phyloP scores from a whole-genome alignment of 1,140 invertebrate genomes.

The Drosophila rhopaloa region DNA sequence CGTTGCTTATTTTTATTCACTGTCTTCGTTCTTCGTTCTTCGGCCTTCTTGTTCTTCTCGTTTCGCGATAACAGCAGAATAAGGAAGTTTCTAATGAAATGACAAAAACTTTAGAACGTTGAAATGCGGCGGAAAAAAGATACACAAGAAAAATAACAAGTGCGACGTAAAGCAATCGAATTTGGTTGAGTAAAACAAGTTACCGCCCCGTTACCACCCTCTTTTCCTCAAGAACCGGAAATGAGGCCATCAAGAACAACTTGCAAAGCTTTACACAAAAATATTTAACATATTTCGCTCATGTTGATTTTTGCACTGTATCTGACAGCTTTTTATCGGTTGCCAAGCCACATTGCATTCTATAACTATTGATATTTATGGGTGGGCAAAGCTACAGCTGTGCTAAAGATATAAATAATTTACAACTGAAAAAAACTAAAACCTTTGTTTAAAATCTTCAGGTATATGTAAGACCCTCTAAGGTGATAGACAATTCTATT shows the following conservation, averaged over 20 bases:
- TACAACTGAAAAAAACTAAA: neutral
- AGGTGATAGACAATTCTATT: no score
- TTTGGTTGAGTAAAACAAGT: slow-evolving; percentile 4
- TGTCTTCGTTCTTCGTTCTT: slow-evolving; percentile 6
- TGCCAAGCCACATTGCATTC: slow-evolving; percentile 14
- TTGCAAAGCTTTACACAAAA: slow-evolving; percentile 15
- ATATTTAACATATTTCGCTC: slow-evolving; percentile 39
- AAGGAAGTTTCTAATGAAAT: slow-evolving; percentile 63
- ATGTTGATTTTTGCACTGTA: slow-evolving; percentile 26
- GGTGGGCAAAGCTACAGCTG: neutral
- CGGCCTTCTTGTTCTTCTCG: slow-evolving; percentile 16
- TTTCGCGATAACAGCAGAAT: slow-evolving; percentile 47
- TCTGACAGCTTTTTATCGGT: slow-evolving; percentile 47
- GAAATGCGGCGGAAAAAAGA: slow-evolving; percentile 43
- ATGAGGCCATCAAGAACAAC: slow-evolving; percentile 38
- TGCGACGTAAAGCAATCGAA: slow-evolving; percentile 30
- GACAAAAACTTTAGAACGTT: slow-evolving; percentile 51
- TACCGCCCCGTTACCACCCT: neutral
- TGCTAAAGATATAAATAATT: neutral
- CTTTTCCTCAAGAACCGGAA: slow-evolving; percentile 41
- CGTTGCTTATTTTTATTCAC: slow-evolving; percentile 28
- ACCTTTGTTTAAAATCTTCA: no score
- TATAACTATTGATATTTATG: neutral
- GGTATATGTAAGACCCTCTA: no score
- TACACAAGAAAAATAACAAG: slow-evolving; percentile 23